Evolutionary conservation across 2,113 vertebrate species (phyloP).

Genomic region (Verasper variegatus): DNA sequence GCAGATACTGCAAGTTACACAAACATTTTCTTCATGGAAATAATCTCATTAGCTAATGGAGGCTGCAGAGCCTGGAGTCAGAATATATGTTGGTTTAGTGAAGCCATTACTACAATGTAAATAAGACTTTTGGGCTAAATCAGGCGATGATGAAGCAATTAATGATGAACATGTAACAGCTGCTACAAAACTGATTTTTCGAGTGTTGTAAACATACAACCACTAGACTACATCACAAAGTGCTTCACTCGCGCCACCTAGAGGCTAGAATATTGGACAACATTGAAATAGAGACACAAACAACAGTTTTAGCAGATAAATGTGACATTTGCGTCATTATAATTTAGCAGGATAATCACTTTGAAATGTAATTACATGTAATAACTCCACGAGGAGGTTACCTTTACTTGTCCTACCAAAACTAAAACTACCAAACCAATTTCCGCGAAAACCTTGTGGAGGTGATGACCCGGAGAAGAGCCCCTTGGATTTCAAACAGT

Average conservation of each 20-base stretch:
- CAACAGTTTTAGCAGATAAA: too few relatives aligned
- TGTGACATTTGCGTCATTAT: too few relatives aligned
- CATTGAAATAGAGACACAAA: too few relatives aligned
- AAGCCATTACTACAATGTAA: slow-evolving; percentile 16
- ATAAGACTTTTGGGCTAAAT: not conserved
- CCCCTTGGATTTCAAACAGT: too few relatives aligned
- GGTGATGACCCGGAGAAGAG: too few relatives aligned
- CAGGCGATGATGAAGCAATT: slow-evolving; percentile 19
- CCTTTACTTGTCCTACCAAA: too few relatives aligned
- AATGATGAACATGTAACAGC: slow-evolving; percentile 50
- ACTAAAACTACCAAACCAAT: too few relatives aligned
- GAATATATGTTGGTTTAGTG: slow-evolving; percentile 2
- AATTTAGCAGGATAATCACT: too few relatives aligned
- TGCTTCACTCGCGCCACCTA: not conserved
- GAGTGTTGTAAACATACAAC: not conserved
- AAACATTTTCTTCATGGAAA: slow-evolving; percentile 2
- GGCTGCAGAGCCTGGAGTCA: slow-evolving; percentile 10
- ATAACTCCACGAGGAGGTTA: too few relatives aligned
- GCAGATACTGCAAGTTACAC: not conserved
- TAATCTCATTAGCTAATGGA: slow-evolving; percentile 14
- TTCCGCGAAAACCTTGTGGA: too few relatives aligned
- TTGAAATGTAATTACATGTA: too few relatives aligned
- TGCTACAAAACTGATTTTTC: not conserved
- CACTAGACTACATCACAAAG: not conserved
- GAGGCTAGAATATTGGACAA: not conserved